Base-by-base conservation (phyloP, 2,888 invertebrate species). In the Hypolimnas misippus region DNA sequence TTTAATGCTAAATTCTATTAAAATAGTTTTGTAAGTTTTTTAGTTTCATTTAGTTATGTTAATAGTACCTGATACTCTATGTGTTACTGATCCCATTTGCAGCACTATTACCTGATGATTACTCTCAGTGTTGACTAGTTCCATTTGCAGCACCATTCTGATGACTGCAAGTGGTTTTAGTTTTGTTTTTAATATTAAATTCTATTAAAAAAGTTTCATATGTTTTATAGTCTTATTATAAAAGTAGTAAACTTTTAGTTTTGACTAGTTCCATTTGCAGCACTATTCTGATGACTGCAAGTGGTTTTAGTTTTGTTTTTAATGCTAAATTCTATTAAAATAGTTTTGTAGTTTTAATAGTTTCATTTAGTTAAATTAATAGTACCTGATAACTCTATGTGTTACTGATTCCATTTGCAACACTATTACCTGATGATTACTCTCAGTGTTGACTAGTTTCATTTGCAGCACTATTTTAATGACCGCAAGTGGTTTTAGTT, bases 121-220 rank as follows among this genome's bases (percentile, higher is more conserved):
- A 10, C 10, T n/a, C n/a, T n/a, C n/a, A n/a, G n/a, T n/a, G n/a
- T 71, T 61, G 63, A 50, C 65, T 64, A 67, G 62, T 64, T 67
- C 61, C 53, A 63, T 62, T 63, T 67, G 51, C 54, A 35, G 60
- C 42, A 50, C 54, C 66, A 60, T 61, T 64, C 59, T 61, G 62
- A 51, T 25, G 46, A 16, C 7, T 17, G 4, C 10, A 19, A 42
- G 21, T 21, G 6, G 46, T 46, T 21, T 21, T 46, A 21, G n/a
- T 21, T 21, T 7, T 21, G n/a, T 25, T n/a, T 5, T 21, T 21
- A 44, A 21, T 2, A 21, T 4, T 19, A 3, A 16, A 42, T 8
- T 3, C 17, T n/a, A n/a, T n/a, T n/a, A n/a, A n/a, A n/a, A n/a
- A n/a, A n/a, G n/a, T n/a, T n/a, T n/a, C n/a, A n/a, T n/a, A n/a